phyloP scores from a whole-genome alignment of 2,113 vertebrate genomes.

The Forbesichthys papilliferus region DNA sequence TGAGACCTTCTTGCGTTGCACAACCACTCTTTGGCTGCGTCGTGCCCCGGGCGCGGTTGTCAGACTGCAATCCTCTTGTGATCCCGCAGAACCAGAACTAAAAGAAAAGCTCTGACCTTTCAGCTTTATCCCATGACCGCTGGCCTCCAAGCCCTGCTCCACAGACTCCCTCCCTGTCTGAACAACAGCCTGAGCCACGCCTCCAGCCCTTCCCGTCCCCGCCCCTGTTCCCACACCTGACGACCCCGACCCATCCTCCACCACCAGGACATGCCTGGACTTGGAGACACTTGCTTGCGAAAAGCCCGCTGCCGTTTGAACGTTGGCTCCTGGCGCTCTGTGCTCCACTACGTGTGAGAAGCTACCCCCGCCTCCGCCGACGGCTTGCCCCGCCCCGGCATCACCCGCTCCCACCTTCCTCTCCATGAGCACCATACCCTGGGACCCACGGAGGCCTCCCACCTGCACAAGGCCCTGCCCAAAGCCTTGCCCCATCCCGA shows the following conservation, averaged over 20 bases:
- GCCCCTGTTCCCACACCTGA: background rate
- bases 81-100: conserved; percentile 36
- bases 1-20: conserved; percentile 63
- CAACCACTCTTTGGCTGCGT: conserved; percentile 56
- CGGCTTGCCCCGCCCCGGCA: conserved; percentile 22
- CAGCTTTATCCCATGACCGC: conserved; percentile 30
- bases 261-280: conserved; percentile 46
- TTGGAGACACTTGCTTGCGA: conserved; percentile 39
- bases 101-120: conserved; percentile 29
- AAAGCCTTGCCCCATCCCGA: conserved; percentile 79
- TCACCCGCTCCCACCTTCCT: conserved; percentile 37
- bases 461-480: conserved; percentile 79
- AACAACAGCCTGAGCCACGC: conserved; percentile 15
- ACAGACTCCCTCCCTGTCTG: conserved; percentile 2
- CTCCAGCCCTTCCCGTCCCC: conserved; percentile 19
- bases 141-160: conserved; percentile 33
- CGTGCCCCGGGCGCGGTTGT: conserved; percentile 39
- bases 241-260: conserved; percentile 44
- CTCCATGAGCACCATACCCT: conserved; percentile 69
- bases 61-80: conserved; percentile 34
- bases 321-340: too few species aligned
- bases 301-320: conserved; percentile 18
- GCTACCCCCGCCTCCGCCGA: conserved; percentile 24
- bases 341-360: background rate
- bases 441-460: conserved; percentile 65